Conservation (phyloP, 2,888 invertebrate species). For the Auanema sp. region DNA sequence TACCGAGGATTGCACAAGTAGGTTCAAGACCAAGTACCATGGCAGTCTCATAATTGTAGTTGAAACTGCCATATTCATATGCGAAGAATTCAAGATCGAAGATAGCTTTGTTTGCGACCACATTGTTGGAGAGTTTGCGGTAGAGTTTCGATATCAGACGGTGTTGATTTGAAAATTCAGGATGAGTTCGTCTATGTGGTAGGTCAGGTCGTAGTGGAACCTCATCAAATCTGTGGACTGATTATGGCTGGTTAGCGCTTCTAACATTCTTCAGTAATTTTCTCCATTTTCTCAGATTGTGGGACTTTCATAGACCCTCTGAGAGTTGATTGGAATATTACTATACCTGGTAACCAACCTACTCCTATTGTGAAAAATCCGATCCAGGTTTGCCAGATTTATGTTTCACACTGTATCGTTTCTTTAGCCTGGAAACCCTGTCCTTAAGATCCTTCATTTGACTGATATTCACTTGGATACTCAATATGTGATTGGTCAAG, state of each 20-base stretch:
- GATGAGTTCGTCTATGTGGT: slow-evolving; percentile 56
- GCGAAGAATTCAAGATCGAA: slow-evolving; percentile 46
- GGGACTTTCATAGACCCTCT: slow-evolving; percentile 46
- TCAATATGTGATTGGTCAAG: slow-evolving; percentile 35
- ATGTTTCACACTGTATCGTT: background rate
- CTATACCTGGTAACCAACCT: slow-evolving; percentile 50
- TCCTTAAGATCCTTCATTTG: slow-evolving; percentile 48
- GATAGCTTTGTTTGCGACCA: slow-evolving; percentile 49
- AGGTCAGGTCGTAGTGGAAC: slow-evolving; percentile 47
- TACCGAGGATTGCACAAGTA: slow-evolving; percentile 39
- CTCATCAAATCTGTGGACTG: slow-evolving; percentile 54
- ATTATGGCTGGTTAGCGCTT: slow-evolving; percentile 28
- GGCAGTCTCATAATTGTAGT: slow-evolving; percentile 10
- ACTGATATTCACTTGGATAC: slow-evolving; percentile 57
- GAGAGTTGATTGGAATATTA: slow-evolving; percentile 44
- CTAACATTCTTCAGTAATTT: background rate
- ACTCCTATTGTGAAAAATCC: slow-evolving; percentile 26
- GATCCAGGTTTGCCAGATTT: slow-evolving; percentile 27
- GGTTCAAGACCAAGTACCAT: background rate
- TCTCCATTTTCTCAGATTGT: slow-evolving; percentile 31
- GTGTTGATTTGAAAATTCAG: slow-evolving; percentile 14
- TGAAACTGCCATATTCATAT: slow-evolving; percentile 37
- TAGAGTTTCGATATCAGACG: background rate
- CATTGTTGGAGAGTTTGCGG: slow-evolving; percentile 42
- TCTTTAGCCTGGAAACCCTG: slow-evolving; percentile 38